Evolutionary conservation across 2,113 vertebrate species (phyloP), one percentile per base, ranked within the genome.

Genomic region (Coreoperca whiteheadi): DNA sequence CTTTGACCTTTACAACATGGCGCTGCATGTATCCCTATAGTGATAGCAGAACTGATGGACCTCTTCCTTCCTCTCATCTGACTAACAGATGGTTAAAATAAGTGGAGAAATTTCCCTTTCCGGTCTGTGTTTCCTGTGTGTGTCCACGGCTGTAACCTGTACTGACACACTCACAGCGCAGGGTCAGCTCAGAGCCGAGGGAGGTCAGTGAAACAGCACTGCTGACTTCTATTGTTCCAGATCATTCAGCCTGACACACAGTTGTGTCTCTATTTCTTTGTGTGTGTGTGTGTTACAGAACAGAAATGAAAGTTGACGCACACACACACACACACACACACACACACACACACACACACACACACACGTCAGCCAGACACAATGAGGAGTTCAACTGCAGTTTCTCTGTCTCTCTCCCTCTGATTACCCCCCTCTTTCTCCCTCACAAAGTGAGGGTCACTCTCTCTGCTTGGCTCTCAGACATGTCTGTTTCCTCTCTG

Each of bases 151-250:
- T 54, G 50, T n/a, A 37, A 37, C 11, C 48, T 70, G 48, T 4
- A 8, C 28, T 63, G 25, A 43, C 74, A 67, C 15, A 21, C 23
- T 41, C 60, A 66, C 74, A 66, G 74, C 85, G 83, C 77, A 73
- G 53, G 86, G 77, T 82, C 76, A 73, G 2, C 16, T 53, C 59
- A 34, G 54, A 68, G 41, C 16, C 20, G 20, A 12, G 16, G 30
- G 34, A 77, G 81, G 68, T 77, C 81, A 69, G 56, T 57, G 79
- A 77, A 73, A 75, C 59, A 72, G 41, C 56, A 73, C 39, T 10
- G 57, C 65, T 81, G 80, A 86, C 77, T 81, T 50, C 76, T 87
- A 81, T 90, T 88, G 86, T 90, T 81, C 72, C 21, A 0, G 30
- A 59, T 54, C 20, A n/a, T 61, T 77, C 77, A 64, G 25, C 50